Percentiles rank a stretch among this genome's conserved stretches.
Evolutionary conservation across 2,888 invertebrate species (phyloP).

Genomic region (Eupithecia exiguata): DNA sequence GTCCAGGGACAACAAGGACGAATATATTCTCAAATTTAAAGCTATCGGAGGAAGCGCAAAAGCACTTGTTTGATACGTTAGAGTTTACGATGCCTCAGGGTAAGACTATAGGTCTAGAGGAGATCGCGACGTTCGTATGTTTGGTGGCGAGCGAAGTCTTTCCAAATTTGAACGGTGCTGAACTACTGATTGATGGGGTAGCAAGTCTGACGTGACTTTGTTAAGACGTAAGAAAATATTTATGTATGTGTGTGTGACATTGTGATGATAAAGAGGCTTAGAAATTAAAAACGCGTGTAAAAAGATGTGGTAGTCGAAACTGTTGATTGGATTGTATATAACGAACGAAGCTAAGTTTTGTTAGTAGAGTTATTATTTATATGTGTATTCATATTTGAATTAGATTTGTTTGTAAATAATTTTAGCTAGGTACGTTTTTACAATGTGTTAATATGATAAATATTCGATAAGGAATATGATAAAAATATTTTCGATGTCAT

Average conservation of each 20-base stretch:
- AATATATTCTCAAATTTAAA: conserved; percentile 54
- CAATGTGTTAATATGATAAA: background rate
- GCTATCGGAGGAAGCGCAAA: conserved; percentile 40
- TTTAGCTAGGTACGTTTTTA: background rate
- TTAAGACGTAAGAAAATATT: background rate
- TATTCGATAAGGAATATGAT: background rate
- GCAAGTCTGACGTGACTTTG: conserved; percentile 45
- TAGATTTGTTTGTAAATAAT: background rate
- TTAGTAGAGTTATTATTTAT: background rate
- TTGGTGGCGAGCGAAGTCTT: conserved; percentile 59
- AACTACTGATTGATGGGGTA: conserved; percentile 57
- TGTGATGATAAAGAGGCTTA: background rate
- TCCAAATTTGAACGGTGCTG: conserved; percentile 61
- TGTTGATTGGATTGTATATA: no score
- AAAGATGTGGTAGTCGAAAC: background rate
- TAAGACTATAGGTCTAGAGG: conserved; percentile 54
- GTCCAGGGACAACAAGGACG: conserved; percentile 58
- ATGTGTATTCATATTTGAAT: background rate
- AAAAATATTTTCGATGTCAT: background rate
- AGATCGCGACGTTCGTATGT: conserved; percentile 58
- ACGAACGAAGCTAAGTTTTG: background rate
- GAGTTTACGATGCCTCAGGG: conserved; percentile 50
- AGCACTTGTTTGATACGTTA: conserved; percentile 43
- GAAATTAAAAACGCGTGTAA: background rate
- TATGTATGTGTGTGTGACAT: background rate